Percentiles rank a stretch among this genome's conserved stretches.
Evolutionary conservation across 2,797 vertebrate species (phyloP).

Genomic region (Ctenopoma multispine): DNA sequence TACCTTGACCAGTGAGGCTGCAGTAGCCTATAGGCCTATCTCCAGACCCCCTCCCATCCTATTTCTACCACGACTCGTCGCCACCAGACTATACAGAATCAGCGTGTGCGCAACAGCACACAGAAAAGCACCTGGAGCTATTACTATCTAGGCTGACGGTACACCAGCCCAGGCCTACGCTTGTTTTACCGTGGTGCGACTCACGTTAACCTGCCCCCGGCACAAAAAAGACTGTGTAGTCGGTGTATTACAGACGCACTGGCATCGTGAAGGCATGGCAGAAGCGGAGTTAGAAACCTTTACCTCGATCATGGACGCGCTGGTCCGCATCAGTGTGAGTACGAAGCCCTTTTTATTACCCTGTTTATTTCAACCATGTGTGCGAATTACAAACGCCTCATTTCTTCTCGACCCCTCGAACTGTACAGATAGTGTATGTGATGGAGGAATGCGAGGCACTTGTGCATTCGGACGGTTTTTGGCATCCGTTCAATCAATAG

Average conservation of each 20-base stretch:
- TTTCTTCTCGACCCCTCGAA: neutral
- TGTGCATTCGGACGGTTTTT: neutral
- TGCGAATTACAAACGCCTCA: neutral
- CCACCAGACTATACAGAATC: conserved; percentile 22
- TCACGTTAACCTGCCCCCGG: neutral
- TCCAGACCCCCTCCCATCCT: conserved; percentile 19
- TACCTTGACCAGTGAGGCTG: conserved; percentile 25
- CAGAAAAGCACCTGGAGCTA: neutral
- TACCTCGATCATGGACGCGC: conserved; percentile 95
- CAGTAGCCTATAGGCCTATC: neutral
- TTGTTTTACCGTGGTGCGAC: neutral
- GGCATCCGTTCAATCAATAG: conserved; percentile 10
- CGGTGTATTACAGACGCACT: neutral
- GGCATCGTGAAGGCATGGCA: conserved; percentile 83
- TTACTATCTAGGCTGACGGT: neutral
- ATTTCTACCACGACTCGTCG: conserved; percentile 21
- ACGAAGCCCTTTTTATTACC: conserved; percentile 48
- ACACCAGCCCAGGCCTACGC: conserved; percentile 15
- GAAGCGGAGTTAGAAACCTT: conserved; percentile 92
- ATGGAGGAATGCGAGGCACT: conserved; percentile 17
- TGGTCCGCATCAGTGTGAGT: conserved; percentile 96
- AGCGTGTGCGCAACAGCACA: conserved; percentile 51
- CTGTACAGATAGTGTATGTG: neutral
- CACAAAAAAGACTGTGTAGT: neutral
- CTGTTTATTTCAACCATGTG: conserved; percentile 17